Conservation (phyloP, 2,113 vertebrate species). For the Sceloporus undulatus region DNA sequence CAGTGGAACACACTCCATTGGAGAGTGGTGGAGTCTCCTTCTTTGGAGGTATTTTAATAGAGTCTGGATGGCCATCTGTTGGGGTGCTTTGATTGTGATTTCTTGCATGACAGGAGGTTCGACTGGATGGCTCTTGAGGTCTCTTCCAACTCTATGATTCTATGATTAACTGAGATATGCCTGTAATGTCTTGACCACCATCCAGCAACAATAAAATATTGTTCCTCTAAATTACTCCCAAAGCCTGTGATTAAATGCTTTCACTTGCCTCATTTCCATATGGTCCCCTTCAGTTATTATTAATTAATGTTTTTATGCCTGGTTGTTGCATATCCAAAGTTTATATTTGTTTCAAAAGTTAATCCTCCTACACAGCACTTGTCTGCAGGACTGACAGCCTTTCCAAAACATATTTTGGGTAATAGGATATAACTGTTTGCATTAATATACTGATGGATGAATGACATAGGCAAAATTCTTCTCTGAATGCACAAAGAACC, state of each 20-base stretch:
- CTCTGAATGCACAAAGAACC: not conserved
- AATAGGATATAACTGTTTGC: not conserved
- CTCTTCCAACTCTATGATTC: too few species aligned
- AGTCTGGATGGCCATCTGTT: too few species aligned
- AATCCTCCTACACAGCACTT: not conserved
- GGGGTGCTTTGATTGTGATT: too few species aligned
- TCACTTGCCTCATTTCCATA: not conserved
- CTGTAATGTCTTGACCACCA: not conserved
- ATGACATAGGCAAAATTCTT: not conserved
- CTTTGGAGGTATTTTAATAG: too few species aligned
- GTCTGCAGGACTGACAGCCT: not conserved
- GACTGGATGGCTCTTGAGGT: too few species aligned
- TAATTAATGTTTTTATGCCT: constrained; percentile 1
- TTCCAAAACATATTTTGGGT: not conserved
- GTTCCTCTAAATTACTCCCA: not conserved
- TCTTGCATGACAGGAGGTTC: too few species aligned
- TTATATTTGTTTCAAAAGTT: not conserved
- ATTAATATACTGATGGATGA: not conserved
- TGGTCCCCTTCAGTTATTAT: not conserved
- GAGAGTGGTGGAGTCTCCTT: too few species aligned
- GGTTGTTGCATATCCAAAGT: not conserved
- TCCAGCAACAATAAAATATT: not conserved
- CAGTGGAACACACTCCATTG: too few species aligned
- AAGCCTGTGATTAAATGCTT: not conserved
- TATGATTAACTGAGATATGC: too few species aligned